Evolutionary conservation across 1,140 invertebrate species (phyloP).

Genomic region (Semibalanus balanoides): DNA sequence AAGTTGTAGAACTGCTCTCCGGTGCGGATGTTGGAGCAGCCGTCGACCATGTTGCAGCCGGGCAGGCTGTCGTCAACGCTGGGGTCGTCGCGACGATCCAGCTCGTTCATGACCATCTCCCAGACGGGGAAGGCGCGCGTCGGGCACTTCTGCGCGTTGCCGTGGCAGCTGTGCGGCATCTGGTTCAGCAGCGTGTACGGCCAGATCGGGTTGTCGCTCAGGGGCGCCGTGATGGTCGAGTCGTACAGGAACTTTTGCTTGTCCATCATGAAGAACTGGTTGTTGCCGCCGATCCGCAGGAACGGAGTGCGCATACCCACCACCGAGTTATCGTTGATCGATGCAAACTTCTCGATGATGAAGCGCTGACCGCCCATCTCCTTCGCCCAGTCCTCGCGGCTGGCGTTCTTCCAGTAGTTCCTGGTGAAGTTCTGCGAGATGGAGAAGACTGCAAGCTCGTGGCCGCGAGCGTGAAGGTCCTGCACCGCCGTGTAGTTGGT

Average conservation of each 20-base stretch:
- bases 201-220: constrained; percentile 89
- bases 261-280: constrained; percentile 96
- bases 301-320: constrained; percentile 88
- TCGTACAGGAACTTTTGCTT: constrained; percentile 92
- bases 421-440: constrained; percentile 94
- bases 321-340: constrained; percentile 83
- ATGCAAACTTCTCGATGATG: constrained; percentile 81
- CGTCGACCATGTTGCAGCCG: constrained; percentile 92
- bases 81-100: constrained; percentile 81
- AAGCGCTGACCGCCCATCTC: constrained; percentile 93
- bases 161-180: constrained; percentile 88
- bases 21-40: constrained; percentile 81
- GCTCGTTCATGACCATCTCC: constrained; percentile 97
- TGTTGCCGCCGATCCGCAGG: constrained; percentile 82
- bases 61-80: constrained; percentile 79
- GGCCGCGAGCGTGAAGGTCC: constrained; percentile 82
- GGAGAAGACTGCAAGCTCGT: constrained; percentile 93
- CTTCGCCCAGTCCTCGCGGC: constrained; percentile 87
- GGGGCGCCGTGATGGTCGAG: constrained; percentile 81
- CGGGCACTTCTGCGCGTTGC: constrained; percentile 81
- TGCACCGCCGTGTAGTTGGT: constrained; percentile 93
- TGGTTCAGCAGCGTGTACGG: constrained; percentile 95
- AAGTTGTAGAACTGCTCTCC: constrained; percentile 93
- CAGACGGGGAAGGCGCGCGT: constrained; percentile 79
- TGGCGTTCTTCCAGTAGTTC: constrained; percentile 84